Base-by-base conservation (phyloP, 1,140 invertebrate species). In the Sitophilus oryzae region DNA sequence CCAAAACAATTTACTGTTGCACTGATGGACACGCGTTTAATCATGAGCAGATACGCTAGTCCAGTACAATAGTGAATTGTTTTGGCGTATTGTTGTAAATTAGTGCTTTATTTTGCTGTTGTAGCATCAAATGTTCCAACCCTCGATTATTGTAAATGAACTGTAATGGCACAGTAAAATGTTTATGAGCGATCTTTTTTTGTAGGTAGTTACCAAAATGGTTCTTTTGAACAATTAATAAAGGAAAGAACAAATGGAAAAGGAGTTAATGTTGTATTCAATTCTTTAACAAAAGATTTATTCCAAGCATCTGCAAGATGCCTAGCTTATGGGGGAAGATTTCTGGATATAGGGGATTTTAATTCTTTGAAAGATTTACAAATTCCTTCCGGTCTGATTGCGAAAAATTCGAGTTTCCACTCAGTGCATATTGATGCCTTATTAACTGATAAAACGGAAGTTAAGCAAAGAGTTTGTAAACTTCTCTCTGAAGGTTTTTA, bases 361-460 rank as follows among this genome's bases (percentile, higher is more conserved):
- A 94, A 98, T 76, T 73, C 98, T 15, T 91, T 90, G 3, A 94
- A 94, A 63, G 90, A 96, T 70, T 84, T 80, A 8, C 73, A 82
- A 3, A 70, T 97, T 42, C 93, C 93, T 8, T 96, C 98, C 93
- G 79, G 89, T 0, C 69, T 97, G 3, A 96, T 98, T 75, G 73
- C 97, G 58, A 96, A 93, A 66, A 98, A 98, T 69, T 89, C 91
- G 2, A 85, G 88, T n/a, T 96, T 98, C 81, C 93, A 98, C 75
- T 94, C 94, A 52, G 93, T 98, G 65, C 74, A 96, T 3, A 71
- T 98, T 56, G 94, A 98, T 76, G 85, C n/a, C n/a, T n/a, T n/a
- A n/a, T n/a, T n/a, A n/a, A n/a, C n/a, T n/a, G n/a, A 37, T 37
- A 37, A 37, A n/a, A 3, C 36, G 3, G 3, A 11, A 5, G n/a